Conservation (phyloP, 2,797 vertebrate genomes). For the Gallinago nigripennis region DNA sequence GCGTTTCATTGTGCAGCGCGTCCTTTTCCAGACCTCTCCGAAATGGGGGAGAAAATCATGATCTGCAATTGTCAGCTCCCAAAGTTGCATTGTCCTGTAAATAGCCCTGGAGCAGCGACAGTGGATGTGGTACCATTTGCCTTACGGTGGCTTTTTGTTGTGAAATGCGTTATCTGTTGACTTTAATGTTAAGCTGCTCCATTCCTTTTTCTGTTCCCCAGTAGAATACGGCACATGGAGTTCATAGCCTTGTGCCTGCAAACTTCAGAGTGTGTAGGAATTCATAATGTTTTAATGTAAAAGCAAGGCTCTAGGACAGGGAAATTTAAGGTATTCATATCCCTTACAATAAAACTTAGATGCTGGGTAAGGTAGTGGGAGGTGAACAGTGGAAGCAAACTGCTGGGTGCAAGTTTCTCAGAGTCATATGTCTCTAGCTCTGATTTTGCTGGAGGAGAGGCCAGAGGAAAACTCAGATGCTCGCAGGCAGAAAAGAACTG, state of each 20-base stretch:
- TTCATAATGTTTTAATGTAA: not conserved
- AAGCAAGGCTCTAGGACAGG: not conserved
- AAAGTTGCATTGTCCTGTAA: conserved; percentile 6
- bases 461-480: not conserved
- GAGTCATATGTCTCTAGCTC: not conserved
- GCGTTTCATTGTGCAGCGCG: not conserved
- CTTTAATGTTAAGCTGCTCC: not conserved
- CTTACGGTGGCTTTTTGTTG: not conserved
- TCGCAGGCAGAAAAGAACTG: not conserved
- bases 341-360: not conserved
- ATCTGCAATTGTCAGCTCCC: not conserved
- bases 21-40: conserved; percentile 13
- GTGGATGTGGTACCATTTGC: not conserved
- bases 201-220: not conserved
- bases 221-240: not conserved
- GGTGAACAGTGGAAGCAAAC: not conserved
- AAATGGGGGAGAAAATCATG: not conserved
- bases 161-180: not conserved
- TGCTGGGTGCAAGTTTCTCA: not conserved
- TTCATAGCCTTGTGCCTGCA: not conserved
- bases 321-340: not conserved
- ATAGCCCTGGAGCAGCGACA: not conserved
- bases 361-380: not conserved
- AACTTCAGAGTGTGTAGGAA: not conserved
- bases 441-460: not conserved